phyloP scores from a whole-genome alignment of 2,113 vertebrate genomes.

The Merops nubicus region DNA sequence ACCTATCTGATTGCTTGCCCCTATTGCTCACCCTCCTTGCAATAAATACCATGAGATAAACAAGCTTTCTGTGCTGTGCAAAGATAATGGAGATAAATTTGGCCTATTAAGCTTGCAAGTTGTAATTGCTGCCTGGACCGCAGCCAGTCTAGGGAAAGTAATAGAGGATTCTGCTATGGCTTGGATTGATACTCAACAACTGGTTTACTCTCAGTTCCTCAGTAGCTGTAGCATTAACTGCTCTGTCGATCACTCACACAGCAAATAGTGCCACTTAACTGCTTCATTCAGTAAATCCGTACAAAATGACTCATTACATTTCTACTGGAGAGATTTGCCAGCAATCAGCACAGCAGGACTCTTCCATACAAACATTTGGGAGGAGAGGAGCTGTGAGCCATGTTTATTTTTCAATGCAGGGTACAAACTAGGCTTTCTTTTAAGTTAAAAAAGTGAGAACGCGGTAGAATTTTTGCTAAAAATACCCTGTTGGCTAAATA shows the following conservation, averaged over 20 bases:
- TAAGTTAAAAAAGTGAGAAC: slow-evolving; percentile 2
- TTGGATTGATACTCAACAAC: not conserved
- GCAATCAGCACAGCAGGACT: not conserved
- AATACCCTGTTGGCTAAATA: slow-evolving; percentile 42
- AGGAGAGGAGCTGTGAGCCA: not conserved
- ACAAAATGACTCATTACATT: not conserved
- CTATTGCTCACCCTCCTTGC: not conserved
- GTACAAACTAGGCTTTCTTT: not conserved
- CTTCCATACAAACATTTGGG: not conserved
- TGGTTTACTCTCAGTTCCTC: not conserved
- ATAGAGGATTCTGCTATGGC: not conserved
- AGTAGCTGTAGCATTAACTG: not conserved
- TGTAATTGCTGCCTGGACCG: not conserved
- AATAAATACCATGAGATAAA: not conserved
- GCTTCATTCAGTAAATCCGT: not conserved
- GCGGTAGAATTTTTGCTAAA: not conserved
- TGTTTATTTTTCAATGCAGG: slow-evolving; percentile 1
- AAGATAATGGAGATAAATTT: not conserved
- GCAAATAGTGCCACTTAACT: not conserved
- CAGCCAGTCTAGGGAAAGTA: not conserved
- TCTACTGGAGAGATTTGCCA: not conserved
- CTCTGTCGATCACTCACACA: not conserved
- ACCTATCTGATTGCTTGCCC: not conserved
- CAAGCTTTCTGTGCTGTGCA: not conserved
- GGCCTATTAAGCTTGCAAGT: not conserved